Percentiles rank a stretch among this genome's conserved stretches.
Evolutionary conservation across 2,888 invertebrate genomes (phyloP).

Genomic region (Ophion ellenae): DNA sequence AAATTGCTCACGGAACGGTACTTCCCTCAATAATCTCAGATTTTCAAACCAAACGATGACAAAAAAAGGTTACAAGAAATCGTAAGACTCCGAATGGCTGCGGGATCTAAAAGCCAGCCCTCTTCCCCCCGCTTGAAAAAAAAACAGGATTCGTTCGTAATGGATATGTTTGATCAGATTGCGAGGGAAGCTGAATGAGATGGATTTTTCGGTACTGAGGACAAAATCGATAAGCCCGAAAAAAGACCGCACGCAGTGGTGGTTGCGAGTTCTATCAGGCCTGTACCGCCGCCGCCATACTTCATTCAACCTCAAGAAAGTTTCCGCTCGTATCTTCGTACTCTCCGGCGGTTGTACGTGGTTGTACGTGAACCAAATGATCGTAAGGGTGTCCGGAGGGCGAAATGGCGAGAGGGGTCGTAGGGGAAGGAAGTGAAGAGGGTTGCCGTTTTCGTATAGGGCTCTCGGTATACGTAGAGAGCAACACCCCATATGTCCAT

Average conservation of each 20-base stretch:
- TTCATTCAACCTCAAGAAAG: conserved; percentile 33
- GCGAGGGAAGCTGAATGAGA: not conserved
- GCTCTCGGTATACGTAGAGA: not conserved
- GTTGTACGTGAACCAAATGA: conserved; percentile 25
- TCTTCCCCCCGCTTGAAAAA: not conserved
- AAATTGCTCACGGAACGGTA: too few species aligned
- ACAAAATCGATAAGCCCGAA: not conserved
- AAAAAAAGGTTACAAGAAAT: not conserved
- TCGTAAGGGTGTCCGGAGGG: conserved; percentile 17
- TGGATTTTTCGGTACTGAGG: not conserved
- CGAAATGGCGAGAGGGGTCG: not conserved
- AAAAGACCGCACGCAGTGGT: not conserved
- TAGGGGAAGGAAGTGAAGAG: conserved; percentile 16
- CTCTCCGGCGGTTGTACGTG: conserved; percentile 14
- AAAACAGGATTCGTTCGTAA: not conserved
- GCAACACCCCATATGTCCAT: conserved; percentile 71
- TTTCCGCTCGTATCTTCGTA: conserved; percentile 53
- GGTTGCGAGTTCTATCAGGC: not conserved
- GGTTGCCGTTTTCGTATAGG: conserved; percentile 41
- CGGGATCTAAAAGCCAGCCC: not conserved
- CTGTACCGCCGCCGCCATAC: not conserved
- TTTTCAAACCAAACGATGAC: not conserved
- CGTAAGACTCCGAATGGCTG: not conserved
- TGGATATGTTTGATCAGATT: not conserved
- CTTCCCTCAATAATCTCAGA: not conserved